Percentiles rank a stretch among this genome's conserved stretches.
phyloP scores from a whole-genome alignment of 2,888 invertebrate species.

The Hydroisotoma schaefferi region DNA sequence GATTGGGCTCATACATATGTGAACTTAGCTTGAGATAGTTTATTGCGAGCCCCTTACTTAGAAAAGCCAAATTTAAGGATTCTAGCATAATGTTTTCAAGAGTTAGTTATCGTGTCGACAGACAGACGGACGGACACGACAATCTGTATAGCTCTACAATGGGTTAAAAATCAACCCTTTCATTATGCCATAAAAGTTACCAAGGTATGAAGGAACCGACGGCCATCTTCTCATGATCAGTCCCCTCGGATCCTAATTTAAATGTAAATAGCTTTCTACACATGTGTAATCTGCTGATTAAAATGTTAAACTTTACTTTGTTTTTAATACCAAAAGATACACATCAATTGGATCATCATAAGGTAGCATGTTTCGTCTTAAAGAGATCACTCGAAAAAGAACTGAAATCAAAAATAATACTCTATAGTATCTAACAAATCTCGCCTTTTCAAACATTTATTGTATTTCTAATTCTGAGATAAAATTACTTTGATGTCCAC shows the following conservation, averaged over 20 bases:
- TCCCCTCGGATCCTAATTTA: constrained; percentile 52
- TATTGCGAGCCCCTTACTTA: too few species aligned
- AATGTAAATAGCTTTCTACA: neutral
- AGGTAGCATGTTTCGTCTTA: constrained; percentile 52
- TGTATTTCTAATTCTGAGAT: neutral
- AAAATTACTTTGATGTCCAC: constrained; percentile 54
- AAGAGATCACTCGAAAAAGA: constrained; percentile 52
- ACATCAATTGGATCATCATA: constrained; percentile 53
- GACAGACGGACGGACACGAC: too few species aligned
- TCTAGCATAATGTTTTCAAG: too few species aligned
- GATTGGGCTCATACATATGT: too few species aligned
- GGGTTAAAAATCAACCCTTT: too few species aligned
- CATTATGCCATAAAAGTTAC: too few species aligned
- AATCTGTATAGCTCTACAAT: too few species aligned
- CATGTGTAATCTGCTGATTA: neutral
- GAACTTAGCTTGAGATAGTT: too few species aligned
- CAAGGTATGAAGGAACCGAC: constrained; percentile 10
- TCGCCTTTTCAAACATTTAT: neutral
- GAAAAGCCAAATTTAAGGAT: too few species aligned
- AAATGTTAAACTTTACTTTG: neutral
- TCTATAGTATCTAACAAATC: too few species aligned
- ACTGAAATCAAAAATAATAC: constrained; percentile 49
- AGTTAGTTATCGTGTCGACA: too few species aligned
- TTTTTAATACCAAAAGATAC: constrained; percentile 52
- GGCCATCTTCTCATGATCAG: constrained; percentile 51